These are phyloP conservation scores for Eupsittula cactorum DNA, from an alignment of 2,113 vertebrate genomes.

Conservation along the genomic window DNA sequence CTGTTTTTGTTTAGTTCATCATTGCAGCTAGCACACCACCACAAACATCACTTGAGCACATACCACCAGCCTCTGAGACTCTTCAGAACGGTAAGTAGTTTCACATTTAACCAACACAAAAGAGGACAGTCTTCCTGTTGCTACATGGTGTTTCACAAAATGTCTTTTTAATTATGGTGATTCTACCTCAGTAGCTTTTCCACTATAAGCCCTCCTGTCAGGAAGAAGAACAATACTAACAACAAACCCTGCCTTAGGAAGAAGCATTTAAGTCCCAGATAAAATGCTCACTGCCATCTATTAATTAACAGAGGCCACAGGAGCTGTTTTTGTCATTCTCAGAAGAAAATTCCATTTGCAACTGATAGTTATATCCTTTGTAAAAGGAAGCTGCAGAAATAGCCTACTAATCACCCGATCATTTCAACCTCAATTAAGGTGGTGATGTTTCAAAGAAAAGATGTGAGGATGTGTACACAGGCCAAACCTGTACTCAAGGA, in stretches of 20 bases:
- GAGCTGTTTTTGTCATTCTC: background rate
- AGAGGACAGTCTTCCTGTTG: background rate
- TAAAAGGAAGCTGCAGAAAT: slow-evolving; percentile 18
- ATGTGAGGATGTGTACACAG: background rate
- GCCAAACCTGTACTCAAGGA: background rate
- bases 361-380: background rate
- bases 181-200: background rate
- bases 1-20: background rate
- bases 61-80: background rate
- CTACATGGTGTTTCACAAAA: background rate
- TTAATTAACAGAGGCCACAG: slow-evolving; percentile 40
- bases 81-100: background rate
- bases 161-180: slow-evolving; percentile 54
- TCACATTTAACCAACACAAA: background rate
- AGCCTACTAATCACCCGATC: slow-evolving; percentile 12
- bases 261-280: background rate
- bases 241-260: background rate
- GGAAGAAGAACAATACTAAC: background rate
- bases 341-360: background rate
- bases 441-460: slow-evolving; percentile 26
- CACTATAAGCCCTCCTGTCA: background rate
- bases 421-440: background rate
- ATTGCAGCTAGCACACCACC: background rate
- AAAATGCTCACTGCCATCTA: background rate
- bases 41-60: background rate